phyloP scores from a whole-genome alignment of 2,797 vertebrate species.

The Eulemur albifrons region DNA sequence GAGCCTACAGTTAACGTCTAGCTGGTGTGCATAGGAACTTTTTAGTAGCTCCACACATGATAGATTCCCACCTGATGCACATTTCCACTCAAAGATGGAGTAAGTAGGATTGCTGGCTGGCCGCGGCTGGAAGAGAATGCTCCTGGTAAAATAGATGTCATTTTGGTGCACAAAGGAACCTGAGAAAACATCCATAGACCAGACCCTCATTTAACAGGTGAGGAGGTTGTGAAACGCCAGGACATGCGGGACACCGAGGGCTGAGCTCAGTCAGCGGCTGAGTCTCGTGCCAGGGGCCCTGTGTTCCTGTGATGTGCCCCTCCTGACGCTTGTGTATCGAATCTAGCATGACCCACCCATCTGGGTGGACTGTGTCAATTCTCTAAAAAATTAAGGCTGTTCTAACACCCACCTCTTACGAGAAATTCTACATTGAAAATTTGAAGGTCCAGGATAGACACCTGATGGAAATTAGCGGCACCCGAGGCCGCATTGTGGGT shows the following conservation, averaged over 20 bases:
- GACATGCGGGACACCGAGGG: fast-evolving
- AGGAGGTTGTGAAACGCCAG: no score
- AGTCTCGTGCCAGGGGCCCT: fast-evolving
- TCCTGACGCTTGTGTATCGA: not conserved
- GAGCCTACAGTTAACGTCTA: not conserved
- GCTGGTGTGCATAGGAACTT: not conserved
- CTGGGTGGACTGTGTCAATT: not conserved
- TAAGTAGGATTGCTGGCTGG: no score
- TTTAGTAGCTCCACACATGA: no score
- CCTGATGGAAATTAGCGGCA: not conserved
- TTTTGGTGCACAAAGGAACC: not conserved
- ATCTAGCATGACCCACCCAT: not conserved
- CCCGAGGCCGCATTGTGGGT: not conserved
- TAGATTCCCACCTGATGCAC: fast-evolving
- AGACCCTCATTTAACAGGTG: not conserved
- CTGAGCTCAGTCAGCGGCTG: fast-evolving
- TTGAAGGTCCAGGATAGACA: not conserved
- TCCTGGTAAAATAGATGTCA: not conserved
- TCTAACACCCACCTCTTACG: not conserved
- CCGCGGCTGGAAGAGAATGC: fast-evolving
- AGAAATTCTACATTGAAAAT: not conserved
- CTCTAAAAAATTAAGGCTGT: not conserved
- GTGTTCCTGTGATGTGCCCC: fast-evolving
- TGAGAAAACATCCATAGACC: not conserved
- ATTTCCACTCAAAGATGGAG: not conserved